A percentile compares a stretch with the other conserved stretches of the same genome.
Evolutionary conservation across 2,888 invertebrate species (phyloP).

Genomic region (Norana najaformis): DNA sequence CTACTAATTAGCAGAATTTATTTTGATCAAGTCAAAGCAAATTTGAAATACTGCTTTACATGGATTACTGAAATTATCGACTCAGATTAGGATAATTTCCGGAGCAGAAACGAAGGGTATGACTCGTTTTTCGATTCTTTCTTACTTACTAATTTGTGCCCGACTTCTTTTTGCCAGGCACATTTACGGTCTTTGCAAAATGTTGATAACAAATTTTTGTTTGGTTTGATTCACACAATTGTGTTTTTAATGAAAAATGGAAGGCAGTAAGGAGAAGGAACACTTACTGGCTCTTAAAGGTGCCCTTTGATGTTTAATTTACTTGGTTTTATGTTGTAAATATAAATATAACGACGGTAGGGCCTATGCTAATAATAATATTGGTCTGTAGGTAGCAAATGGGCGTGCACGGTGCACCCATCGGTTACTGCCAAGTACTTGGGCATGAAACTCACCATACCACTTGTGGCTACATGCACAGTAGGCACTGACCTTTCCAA

Average conservation of each 20-base stretch:
- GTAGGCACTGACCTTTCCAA: background rate
- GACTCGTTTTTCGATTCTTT: too few relatives aligned
- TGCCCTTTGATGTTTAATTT: background rate
- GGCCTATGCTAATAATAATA: background rate
- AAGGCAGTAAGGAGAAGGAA: conserved; percentile 32
- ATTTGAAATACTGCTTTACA: too few relatives aligned
- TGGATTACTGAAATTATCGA: too few relatives aligned
- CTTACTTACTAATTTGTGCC: background rate
- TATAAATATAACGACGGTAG: background rate
- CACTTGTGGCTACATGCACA: background rate
- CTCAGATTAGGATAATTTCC: too few relatives aligned
- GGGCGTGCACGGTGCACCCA: background rate
- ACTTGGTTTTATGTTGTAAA: background rate
- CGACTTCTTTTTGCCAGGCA: background rate
- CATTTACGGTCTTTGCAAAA: conserved; percentile 13
- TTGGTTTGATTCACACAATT: background rate
- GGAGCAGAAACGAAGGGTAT: too few relatives aligned
- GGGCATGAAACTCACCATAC: too few relatives aligned
- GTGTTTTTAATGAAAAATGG: conserved; percentile 24
- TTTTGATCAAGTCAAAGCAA: too few relatives aligned
- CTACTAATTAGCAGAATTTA: too few relatives aligned
- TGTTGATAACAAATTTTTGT: background rate
- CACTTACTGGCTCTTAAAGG: conserved; percentile 37
- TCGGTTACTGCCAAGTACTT: too few relatives aligned
- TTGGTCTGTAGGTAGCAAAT: too few relatives aligned